phyloP scores from a whole-genome alignment of 2,113 vertebrate genomes.

The Antechinus flavipes region DNA sequence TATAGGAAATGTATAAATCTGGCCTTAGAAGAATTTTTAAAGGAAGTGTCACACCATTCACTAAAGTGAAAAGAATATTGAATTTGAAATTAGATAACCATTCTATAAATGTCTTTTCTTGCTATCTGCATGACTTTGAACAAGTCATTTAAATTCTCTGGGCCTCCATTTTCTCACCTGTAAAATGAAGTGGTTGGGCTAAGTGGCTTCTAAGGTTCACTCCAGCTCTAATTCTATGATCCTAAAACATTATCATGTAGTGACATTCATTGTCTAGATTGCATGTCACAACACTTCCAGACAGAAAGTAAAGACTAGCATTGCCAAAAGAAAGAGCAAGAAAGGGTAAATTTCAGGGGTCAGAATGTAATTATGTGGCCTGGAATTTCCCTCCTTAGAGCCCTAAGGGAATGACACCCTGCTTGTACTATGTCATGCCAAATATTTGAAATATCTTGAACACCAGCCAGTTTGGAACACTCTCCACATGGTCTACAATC shows the following conservation, averaged over 20 bases:
- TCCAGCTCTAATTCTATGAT: background rate
- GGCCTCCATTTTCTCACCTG: background rate
- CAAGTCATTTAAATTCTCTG: background rate
- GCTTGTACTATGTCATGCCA: slow-evolving; percentile 5
- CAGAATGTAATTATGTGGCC: slow-evolving; percentile 30
- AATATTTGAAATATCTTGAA: slow-evolving; percentile 57
- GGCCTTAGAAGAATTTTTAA: background rate
- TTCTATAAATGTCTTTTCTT: background rate
- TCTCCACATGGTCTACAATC: background rate
- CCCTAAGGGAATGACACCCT: slow-evolving; percentile 26
- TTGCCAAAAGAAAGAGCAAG: background rate
- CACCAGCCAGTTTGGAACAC: background rate
- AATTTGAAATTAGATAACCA: background rate
- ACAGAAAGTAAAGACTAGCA: background rate
- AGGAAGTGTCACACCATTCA: background rate
- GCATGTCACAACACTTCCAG: background rate
- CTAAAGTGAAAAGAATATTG: background rate
- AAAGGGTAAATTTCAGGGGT: slow-evolving; percentile 41
- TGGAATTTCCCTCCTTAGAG: slow-evolving; percentile 16
- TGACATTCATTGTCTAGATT: background rate
- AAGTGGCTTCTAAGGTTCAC: background rate
- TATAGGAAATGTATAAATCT: background rate
- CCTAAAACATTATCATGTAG: background rate
- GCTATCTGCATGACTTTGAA: background rate
- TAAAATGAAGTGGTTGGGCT: background rate